A percentile compares a stretch with the other conserved stretches of the same genome.
Conservation (phyloP, 1,140 invertebrate species). For the Achatina immaculata region DNA sequence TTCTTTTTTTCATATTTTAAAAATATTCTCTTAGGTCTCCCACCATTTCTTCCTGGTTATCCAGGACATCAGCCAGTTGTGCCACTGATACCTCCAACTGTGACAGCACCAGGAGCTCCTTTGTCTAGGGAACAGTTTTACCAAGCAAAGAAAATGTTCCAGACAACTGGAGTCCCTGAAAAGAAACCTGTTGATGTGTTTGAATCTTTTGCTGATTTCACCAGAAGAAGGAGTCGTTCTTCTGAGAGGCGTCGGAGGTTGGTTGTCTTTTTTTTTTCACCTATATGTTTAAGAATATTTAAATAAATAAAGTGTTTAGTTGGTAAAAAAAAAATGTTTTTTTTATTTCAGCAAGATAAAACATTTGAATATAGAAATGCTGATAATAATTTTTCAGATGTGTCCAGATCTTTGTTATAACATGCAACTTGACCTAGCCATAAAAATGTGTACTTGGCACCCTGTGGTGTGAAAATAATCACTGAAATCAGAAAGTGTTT, state of each 20-base stretch:
- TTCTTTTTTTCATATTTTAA: too few species aligned
- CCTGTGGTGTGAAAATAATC: too few species aligned
- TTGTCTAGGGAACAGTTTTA: conserved; percentile 28
- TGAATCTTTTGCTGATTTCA: conserved; percentile 34
- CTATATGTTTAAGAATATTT: not conserved
- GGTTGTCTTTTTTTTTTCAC: not conserved
- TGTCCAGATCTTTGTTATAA: too few species aligned
- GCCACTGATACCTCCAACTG: not conserved
- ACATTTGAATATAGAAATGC: not conserved
- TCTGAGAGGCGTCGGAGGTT: conserved; percentile 21
- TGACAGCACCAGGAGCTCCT: not conserved
- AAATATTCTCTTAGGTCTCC: not conserved
- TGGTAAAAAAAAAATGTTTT: not conserved
- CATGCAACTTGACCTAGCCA: too few species aligned
- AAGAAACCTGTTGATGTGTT: conserved; percentile 35
- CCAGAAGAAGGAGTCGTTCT: conserved; percentile 10
- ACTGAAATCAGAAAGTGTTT: too few species aligned
- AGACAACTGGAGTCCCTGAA: not conserved
- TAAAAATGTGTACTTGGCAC: too few species aligned
- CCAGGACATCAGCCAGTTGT: not conserved
- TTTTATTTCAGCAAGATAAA: too few species aligned
- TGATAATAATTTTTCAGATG: not conserved
- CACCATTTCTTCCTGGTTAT: not conserved
- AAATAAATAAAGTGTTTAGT: not conserved
- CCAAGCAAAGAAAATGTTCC: conserved; percentile 13